A percentile compares a stretch with the other conserved stretches of the same genome.
Conservation (phyloP, 2,113 vertebrate genomes). For the Notechis scutatus region DNA sequence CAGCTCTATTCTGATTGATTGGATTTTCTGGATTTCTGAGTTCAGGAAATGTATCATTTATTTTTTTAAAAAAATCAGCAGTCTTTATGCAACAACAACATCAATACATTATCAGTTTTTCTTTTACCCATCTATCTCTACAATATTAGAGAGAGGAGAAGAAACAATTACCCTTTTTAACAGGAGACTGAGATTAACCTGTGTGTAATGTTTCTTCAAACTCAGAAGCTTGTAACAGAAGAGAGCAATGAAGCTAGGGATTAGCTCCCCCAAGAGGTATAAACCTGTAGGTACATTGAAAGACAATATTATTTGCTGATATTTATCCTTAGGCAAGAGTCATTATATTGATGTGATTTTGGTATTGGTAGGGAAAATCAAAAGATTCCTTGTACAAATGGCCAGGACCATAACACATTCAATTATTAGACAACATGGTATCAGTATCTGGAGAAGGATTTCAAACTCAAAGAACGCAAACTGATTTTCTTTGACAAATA, state of each 20-base stretch:
- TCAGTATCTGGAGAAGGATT: not conserved
- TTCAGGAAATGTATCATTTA: not conserved
- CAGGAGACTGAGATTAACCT: not conserved
- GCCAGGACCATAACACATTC: not conserved
- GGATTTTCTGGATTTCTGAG: not conserved
- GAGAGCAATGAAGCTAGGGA: slow-evolving; percentile 17
- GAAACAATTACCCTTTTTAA: not conserved
- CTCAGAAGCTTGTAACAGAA: not conserved
- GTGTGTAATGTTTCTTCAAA: not conserved
- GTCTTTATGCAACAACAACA: not conserved
- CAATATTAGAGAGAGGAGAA: not conserved
- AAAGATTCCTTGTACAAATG: not conserved
- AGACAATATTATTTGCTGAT: not conserved
- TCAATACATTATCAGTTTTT: not conserved
- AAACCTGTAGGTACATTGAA: slow-evolving; percentile 12
- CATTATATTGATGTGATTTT: not conserved
- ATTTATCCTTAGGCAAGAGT: not conserved
- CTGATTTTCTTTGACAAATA: not conserved
- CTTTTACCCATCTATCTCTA: not conserved
- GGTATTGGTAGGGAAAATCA: not conserved
- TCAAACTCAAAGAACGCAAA: not conserved
- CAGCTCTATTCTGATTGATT: no score
- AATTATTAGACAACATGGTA: not conserved
- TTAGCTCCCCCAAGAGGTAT: slow-evolving; percentile 21
- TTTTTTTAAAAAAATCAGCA: not conserved